These are phyloP conservation scores for Thyatira batis DNA, from an alignment of 2,888 invertebrate genomes.

Conservation along the genomic window DNA sequence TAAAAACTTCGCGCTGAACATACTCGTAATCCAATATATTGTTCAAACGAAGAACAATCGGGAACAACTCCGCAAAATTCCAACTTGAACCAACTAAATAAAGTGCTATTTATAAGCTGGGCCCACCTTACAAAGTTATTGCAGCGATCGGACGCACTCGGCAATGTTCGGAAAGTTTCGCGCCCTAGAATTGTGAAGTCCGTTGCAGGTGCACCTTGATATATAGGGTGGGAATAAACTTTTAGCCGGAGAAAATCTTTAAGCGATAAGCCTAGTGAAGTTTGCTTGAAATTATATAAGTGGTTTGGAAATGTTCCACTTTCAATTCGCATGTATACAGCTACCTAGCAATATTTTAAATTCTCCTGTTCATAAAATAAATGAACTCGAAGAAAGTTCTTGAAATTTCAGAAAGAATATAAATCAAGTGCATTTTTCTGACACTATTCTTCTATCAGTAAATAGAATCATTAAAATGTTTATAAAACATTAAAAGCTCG, in stretches of 20 bases:
- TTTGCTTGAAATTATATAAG: slow-evolving; percentile 23
- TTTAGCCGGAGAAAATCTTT: slow-evolving; percentile 26
- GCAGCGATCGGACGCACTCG: slow-evolving; percentile 25
- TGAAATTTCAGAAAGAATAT: too few relatives aligned
- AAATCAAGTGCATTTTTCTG: too few relatives aligned
- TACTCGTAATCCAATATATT: slow-evolving; percentile 17
- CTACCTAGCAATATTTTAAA: too few relatives aligned
- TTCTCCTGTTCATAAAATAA: too few relatives aligned
- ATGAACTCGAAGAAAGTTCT: too few relatives aligned
- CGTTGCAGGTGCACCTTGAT: slow-evolving; percentile 37
- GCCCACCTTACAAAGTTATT: slow-evolving; percentile 24
- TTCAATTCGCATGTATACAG: too few relatives aligned
- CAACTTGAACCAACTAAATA: slow-evolving; percentile 23
- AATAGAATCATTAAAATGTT: too few relatives aligned
- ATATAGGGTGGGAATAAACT: slow-evolving; percentile 35
- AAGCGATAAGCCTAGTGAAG: slow-evolving; percentile 28
- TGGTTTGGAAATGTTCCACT: slow-evolving; percentile 13
- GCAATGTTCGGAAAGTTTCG: slow-evolving; percentile 24
- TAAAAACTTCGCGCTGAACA: slow-evolving; percentile 11
- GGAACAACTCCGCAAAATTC: slow-evolving; percentile 22
- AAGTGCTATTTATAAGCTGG: slow-evolving; percentile 25
- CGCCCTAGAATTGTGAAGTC: slow-evolving; percentile 22
- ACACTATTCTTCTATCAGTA: too few relatives aligned
- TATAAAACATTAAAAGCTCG: too few relatives aligned
- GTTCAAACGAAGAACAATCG: slow-evolving; percentile 24